These are phyloP conservation scores for Altica lythri DNA, from an alignment of 2,888 invertebrate species.

Conservation along the genomic window DNA sequence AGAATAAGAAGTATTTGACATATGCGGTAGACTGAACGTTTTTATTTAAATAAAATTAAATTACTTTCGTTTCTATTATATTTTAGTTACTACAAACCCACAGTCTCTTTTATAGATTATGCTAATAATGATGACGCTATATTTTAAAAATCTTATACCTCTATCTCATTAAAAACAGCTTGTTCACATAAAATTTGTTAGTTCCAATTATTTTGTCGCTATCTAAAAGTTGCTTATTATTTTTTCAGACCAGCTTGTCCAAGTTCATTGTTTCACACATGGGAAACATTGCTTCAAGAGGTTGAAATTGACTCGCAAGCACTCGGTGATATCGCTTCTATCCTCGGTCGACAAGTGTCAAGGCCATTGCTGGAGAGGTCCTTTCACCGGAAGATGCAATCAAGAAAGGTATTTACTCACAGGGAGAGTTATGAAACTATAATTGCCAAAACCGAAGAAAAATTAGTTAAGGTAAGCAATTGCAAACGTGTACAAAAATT, in stretches of 20 bases:
- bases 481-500: slow-evolving; percentile 24
- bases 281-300: slow-evolving; percentile 89
- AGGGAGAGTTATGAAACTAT: slow-evolving; percentile 89
- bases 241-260: slow-evolving; percentile 73
- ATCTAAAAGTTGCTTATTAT: too few relatives aligned
- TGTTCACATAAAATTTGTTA: too few relatives aligned
- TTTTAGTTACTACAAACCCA: too few relatives aligned
- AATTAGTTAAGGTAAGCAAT: slow-evolving; percentile 72
- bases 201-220: slow-evolving; percentile 14
- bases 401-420: slow-evolving; percentile 87
- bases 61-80: too few relatives aligned
- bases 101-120: too few relatives aligned
- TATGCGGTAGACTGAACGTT: too few relatives aligned
- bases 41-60: too few relatives aligned
- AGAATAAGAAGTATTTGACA: too few relatives aligned
- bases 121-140: too few relatives aligned
- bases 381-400: slow-evolving; percentile 89
- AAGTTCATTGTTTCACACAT: slow-evolving; percentile 83
- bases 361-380: slow-evolving; percentile 84
- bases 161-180: too few relatives aligned
- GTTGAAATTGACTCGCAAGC: slow-evolving; percentile 88
- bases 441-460: slow-evolving; percentile 82
- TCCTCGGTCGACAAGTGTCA: slow-evolving; percentile 77
- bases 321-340: slow-evolving; percentile 81
- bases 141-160: too few relatives aligned